A percentile compares a stretch with the other conserved stretches of the same genome.
Conservation (phyloP, 23 tunicate genomes). For the Trididemnum clinides region DNA sequence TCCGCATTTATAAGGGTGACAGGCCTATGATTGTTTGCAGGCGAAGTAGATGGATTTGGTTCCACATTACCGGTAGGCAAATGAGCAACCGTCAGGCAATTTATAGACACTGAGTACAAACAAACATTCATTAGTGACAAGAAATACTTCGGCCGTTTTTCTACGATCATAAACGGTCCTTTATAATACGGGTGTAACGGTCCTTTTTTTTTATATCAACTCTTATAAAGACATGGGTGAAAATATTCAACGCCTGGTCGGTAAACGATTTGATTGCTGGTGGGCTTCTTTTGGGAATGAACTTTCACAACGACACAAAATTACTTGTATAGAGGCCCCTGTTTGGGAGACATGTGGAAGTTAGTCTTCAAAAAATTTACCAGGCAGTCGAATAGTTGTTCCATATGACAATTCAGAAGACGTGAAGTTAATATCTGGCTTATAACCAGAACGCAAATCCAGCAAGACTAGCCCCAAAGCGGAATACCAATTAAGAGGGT, state of each 20-base stretch:
- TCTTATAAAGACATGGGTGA: slow-evolving; percentile 39
- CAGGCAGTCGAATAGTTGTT: slow-evolving; percentile 8
- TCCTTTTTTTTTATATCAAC: slow-evolving; percentile 6
- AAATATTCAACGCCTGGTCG: neutral
- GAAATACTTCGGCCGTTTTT: slow-evolving; percentile 5
- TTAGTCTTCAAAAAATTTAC: slow-evolving; percentile 2
- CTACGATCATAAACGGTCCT: slow-evolving; percentile 17
- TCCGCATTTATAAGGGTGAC: too few relatives aligned
- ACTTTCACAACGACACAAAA: neutral
- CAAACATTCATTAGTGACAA: neutral
- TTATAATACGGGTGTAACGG: slow-evolving; percentile 12
- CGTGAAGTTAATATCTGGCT: slow-evolving; percentile 6
- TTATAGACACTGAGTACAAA: neutral
- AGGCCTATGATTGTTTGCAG: too few relatives aligned
- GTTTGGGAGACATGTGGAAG: neutral
- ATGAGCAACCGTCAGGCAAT: slow-evolving; percentile 1
- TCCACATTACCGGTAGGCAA: too few relatives aligned
- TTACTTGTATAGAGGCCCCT: too few relatives aligned
- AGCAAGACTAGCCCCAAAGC: neutral
- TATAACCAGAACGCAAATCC: neutral
- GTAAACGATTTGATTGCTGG: neutral
- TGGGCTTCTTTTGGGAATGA: neutral
- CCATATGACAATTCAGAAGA: slow-evolving; percentile 22
- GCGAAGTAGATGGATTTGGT: too few relatives aligned
- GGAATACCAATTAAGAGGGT: neutral